Conservation (phyloP, 2,797 vertebrate genomes). For the Clarias platycephalus region DNA sequence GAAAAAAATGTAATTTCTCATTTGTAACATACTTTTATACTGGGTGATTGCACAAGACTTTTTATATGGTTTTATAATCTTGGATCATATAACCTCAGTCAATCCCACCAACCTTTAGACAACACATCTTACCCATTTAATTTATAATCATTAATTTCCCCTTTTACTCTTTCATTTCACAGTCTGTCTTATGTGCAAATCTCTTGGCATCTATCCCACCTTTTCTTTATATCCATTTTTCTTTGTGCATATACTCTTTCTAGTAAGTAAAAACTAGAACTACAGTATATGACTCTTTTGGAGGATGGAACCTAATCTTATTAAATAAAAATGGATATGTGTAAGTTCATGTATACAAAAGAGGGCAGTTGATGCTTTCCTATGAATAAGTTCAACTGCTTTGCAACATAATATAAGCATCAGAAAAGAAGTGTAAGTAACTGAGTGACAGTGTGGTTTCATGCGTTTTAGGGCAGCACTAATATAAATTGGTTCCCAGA, state of each 20-base stretch:
- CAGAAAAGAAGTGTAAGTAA: neutral
- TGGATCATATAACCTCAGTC: neutral
- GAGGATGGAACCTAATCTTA: neutral
- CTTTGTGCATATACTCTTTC: neutral
- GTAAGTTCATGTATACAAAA: neutral
- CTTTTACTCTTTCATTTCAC: neutral
- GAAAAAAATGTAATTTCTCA: neutral
- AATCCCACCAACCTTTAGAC: neutral
- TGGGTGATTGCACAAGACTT: neutral
- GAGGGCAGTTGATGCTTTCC: neutral
- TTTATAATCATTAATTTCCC: neutral
- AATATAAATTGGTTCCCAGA: neutral
- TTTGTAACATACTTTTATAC: neutral
- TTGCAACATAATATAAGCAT: neutral
- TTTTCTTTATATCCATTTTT: neutral
- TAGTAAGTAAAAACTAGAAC: neutral
- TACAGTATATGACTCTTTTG: neutral
- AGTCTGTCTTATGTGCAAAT: constrained; percentile 1
- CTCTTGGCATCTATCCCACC: neutral
- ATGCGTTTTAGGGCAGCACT: neutral
- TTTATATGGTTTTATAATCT: neutral
- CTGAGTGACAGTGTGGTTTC: neutral
- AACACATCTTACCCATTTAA: neutral
- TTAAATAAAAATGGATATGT: neutral
- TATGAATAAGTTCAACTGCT: neutral